These are phyloP conservation scores for Mechanitis mazaeus DNA, from an alignment of 2,888 invertebrate genomes.

Conservation along the genomic window DNA sequence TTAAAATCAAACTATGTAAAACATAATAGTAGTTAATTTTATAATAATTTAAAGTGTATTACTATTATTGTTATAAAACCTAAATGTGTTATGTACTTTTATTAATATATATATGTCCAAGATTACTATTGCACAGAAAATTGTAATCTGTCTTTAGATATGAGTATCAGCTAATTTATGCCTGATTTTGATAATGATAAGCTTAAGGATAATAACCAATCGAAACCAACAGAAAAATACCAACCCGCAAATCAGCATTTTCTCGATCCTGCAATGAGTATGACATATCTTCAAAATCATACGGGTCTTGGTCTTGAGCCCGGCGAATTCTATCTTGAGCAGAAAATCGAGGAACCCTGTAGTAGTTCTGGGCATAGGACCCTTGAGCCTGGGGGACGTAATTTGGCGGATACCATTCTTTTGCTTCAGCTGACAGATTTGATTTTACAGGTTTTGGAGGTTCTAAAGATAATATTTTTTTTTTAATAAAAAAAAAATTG, in stretches of 20 bases:
- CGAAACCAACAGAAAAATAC: slow-evolving; percentile 1
- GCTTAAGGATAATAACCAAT: background rate
- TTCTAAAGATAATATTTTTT: slow-evolving; percentile 40
- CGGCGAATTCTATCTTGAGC: slow-evolving; percentile 69
- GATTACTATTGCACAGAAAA: background rate
- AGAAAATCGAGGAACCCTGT: slow-evolving; percentile 58
- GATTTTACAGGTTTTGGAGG: slow-evolving; percentile 62
- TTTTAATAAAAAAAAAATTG: slow-evolving; percentile 13
- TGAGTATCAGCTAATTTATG: background rate
- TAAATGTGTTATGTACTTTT: too few relatives aligned
- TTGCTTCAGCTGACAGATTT: slow-evolving; percentile 75
- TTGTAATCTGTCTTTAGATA: background rate
- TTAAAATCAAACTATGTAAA: too few relatives aligned
- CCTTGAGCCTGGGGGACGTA: slow-evolving; percentile 57
- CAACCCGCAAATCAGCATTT: slow-evolving; percentile 61
- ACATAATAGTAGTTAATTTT: too few relatives aligned
- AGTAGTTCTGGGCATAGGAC: slow-evolving; percentile 51
- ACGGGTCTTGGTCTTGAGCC: slow-evolving; percentile 64
- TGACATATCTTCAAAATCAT: slow-evolving; percentile 64
- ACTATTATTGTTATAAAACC: too few relatives aligned
- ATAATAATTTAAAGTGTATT: too few relatives aligned
- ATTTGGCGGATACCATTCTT: slow-evolving; percentile 78
- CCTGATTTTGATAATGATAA: background rate
- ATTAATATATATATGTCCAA: too few relatives aligned
- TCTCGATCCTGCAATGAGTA: slow-evolving; percentile 65